A percentile compares a stretch with the other conserved stretches of the same genome.
Evolutionary conservation across 2,888 invertebrate genomes (phyloP).

Genomic region (Megalurothrips usitatus): DNA sequence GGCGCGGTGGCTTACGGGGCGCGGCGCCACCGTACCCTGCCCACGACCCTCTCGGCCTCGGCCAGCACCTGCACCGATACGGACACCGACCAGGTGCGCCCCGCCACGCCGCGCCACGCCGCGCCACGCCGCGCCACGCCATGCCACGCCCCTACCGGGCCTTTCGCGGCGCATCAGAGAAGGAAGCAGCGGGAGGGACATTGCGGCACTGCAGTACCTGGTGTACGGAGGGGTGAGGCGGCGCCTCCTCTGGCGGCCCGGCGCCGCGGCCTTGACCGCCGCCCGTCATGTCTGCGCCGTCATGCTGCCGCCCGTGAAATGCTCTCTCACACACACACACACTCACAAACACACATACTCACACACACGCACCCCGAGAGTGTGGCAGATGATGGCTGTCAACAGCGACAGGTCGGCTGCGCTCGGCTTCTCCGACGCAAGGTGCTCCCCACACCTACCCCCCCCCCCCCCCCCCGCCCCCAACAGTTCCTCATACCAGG

Average conservation of each 20-base stretch:
- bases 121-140: neutral
- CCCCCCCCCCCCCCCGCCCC: neutral
- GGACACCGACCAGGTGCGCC: slow-evolving; percentile 37
- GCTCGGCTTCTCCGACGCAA: too few species aligned
- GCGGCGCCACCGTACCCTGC: slow-evolving; percentile 33
- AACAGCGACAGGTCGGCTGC: neutral
- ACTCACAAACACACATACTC: too few species aligned
- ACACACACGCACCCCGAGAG: too few species aligned
- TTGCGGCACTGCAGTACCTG: too few species aligned
- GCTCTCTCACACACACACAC: too few species aligned
- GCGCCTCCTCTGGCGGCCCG: too few species aligned
- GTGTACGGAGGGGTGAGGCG: too few species aligned
- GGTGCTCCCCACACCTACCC: neutral
- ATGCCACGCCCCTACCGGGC: neutral
- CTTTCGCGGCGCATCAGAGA: too few species aligned
- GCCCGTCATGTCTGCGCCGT: neutral
- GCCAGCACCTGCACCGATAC: slow-evolving; percentile 41
- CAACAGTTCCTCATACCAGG: too few species aligned
- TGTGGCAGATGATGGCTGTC: neutral
- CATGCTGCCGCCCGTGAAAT: too few species aligned
- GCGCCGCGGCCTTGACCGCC: neutral
- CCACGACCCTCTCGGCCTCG: slow-evolving; percentile 37
- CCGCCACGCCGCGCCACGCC: slow-evolving; percentile 42
- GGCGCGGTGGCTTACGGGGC: neutral
- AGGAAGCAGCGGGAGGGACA: too few species aligned